Base-by-base conservation (phyloP, 1,140 invertebrate species). In the Luehdorfia chinensis region DNA sequence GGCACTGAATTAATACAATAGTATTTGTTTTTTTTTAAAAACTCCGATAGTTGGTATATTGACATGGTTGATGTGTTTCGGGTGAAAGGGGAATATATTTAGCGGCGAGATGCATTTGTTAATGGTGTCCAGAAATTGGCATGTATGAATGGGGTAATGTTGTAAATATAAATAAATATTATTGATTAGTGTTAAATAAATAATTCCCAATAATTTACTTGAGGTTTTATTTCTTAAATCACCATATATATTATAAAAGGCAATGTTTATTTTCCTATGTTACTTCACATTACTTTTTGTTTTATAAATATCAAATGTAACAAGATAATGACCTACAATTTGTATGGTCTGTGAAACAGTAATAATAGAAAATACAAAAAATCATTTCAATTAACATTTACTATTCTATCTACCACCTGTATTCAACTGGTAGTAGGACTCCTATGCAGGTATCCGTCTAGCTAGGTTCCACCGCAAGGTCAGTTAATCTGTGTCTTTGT, bases 131-230 rank as follows among this genome's bases (percentile, higher is more conserved):
- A 53, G 45, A n/a, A 41, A n/a, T 41, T 55, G 52, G 48, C 46
- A 39, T 27, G 66, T 46, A 46, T 59, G 66, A 56, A 57, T 55
- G 63, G 30, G 28, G 61, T 59, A 54, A 60, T 50, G 58, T 66
- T 75, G 67, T 71, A 75, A 75, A 71, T 75, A 75, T 69, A 61
- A 71, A 62, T 66, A 54, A 62, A n/a, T n/a, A n/a, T n/a, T 66
- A 69, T 69, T 66, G 55, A 62, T 62, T 69, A 70, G 64, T 66
- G 55, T 65, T 70, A 65, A 63, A 59, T 64, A 69, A 66, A 61
- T 57, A 61, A 58, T 57, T 66, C 25, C 43, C 55, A 63, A 63
- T 59, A 33, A 63, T 18, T 25, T 43, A 34, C 21, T 25, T 6
- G 19, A 21, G 19, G 6, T 21, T 21, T 21, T 21, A 21, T 21